Evolutionary conservation across 2,888 invertebrate genomes (phyloP), one percentile per base, ranked within the genome.

Genomic region (Nymphalis urticae): DNA sequence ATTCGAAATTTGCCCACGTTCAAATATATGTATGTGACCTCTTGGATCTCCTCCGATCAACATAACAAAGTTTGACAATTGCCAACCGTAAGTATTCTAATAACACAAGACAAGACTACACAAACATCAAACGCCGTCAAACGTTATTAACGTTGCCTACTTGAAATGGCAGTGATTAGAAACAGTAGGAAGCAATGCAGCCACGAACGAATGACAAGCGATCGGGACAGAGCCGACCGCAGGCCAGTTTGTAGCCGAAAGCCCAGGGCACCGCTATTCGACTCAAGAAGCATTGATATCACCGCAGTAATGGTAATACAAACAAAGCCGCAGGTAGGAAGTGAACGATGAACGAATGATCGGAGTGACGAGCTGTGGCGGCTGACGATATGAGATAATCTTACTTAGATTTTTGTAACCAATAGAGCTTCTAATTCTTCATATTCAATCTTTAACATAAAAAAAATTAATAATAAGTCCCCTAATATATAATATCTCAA

Each of bases 281-380:
- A 80, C 80, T 80, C 85, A 86, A 88, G 87, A 88, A 86, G 78
- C 80, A 75, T 79, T 80, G 81, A 80, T 82, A 84, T 81, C 83
- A 77, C 82, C 79, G 80, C 81, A 53, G 80, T 82, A 80, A 80
- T 80, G 80, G 82, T 80, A 84, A 86, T 85, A 80, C 84, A 85
- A 87, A 88, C 78, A 85, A 86, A 85, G 80, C 84, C 83, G 82
- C 82, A 79, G 84, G 83, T 85, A 81, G 80, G 80, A 82, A 84
- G 81, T 82, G 79, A 77, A 74, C 75, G 74, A 66, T 58, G 32
- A 7, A 42, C 27, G 53, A n/a, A 56, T 74, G 77, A 77, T 54
- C 1, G 74, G 74, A 79, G 76, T 48, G 24, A 70, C 48, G 47
- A 67, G 70, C 36, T 24, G 27, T 8, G 58, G 72, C 73, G 73